Percentiles rank a stretch among this genome's conserved stretches.
Conservation (phyloP, 2,113 vertebrate species). For the Charadrius vociferus region DNA sequence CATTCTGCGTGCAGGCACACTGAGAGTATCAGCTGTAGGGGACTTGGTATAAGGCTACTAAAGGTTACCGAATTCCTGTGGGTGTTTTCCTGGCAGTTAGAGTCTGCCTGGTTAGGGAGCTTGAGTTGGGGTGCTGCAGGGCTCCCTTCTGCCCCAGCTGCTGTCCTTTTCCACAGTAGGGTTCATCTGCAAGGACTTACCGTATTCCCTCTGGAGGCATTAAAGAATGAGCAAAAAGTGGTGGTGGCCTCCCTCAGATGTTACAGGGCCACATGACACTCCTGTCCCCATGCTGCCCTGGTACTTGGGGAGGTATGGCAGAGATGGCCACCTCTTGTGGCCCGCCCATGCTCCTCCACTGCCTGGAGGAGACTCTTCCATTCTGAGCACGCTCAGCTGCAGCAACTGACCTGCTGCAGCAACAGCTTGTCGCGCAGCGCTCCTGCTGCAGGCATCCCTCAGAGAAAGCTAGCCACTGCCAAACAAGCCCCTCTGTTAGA, state of each 20-base stretch:
- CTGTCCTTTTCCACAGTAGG: not conserved
- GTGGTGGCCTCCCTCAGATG: not conserved
- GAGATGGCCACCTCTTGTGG: not conserved
- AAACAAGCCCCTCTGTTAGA: no score
- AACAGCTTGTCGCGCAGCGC: rapidly evolving
- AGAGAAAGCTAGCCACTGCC: not conserved
- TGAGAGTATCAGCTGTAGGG: not conserved
- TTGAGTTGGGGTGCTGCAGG: not conserved
- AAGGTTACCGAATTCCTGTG: not conserved
- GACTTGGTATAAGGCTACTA: not conserved
- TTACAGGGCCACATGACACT: not conserved
- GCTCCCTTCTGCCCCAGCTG: not conserved
- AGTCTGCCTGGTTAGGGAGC: not conserved
- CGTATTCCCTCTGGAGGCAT: not conserved
- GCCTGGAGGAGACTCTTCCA: not conserved
- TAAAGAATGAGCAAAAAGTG: not conserved
- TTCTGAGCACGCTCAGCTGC: rapidly evolving
- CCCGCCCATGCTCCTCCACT: not conserved
- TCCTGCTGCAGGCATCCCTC: not conserved
- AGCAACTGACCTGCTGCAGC: no score
- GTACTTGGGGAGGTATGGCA: not conserved
- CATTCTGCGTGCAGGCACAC: not conserved
- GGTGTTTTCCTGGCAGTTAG: not conserved
- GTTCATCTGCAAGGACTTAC: not conserved
- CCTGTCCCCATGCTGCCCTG: not conserved